A percentile compares a stretch with the other conserved stretches of the same genome.
These are phyloP conservation scores for Drosophila ezoana DNA, from an alignment of 2,888 invertebrate genomes.

Conservation along the genomic window DNA sequence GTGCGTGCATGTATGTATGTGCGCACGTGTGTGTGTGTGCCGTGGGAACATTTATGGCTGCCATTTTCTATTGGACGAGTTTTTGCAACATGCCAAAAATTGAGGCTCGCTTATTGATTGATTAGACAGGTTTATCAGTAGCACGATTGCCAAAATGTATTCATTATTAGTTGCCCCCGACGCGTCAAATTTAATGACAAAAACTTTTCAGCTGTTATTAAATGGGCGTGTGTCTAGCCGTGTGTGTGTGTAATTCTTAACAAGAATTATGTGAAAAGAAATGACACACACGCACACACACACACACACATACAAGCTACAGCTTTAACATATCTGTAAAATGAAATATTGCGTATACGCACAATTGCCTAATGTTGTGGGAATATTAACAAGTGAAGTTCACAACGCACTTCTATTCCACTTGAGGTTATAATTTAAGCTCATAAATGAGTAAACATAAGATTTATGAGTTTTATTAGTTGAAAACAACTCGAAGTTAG, in stretches of 20 bases:
- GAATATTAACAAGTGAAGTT: not conserved
- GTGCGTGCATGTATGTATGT: constrained; percentile 5
- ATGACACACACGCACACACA: constrained; percentile 2
- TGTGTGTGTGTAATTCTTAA: not conserved
- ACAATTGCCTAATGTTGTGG: constrained; percentile 19
- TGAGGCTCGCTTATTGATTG: constrained; percentile 40
- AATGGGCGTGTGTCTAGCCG: not conserved
- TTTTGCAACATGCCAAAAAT: constrained; percentile 47
- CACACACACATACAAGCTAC: not conserved
- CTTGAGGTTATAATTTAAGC: constrained; percentile 2
- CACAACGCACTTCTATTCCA: constrained; percentile 12
- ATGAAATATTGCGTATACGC: constrained; percentile 55
- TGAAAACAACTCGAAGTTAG: not conserved
- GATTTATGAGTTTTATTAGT: not conserved
- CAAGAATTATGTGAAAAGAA: constrained; percentile 18
- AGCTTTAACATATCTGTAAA: constrained; percentile 33
- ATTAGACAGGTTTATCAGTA: constrained; percentile 38
- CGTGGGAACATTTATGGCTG: constrained; percentile 44
- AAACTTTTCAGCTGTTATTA: constrained; percentile 36
- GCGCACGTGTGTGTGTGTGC: constrained; percentile 7
- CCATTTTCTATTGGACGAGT: constrained; percentile 39
- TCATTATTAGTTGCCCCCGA: constrained; percentile 31
- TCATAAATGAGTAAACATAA: not conserved
- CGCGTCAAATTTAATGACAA: constrained; percentile 39
- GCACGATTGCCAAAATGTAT: constrained; percentile 13